Evolutionary conservation across 1,140 invertebrate genomes (phyloP).

Genomic region (Papilio machaon): DNA sequence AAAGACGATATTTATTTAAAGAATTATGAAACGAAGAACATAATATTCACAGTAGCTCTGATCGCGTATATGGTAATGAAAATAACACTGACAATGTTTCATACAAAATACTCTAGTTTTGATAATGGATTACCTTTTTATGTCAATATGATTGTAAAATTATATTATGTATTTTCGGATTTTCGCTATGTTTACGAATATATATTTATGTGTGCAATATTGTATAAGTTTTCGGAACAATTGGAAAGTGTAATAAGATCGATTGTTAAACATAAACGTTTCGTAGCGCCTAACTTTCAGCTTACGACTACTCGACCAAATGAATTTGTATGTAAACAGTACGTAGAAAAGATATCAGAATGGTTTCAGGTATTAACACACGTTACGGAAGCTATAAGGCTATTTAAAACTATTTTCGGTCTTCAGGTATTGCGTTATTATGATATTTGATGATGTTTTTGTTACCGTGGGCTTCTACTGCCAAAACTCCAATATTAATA

Average conservation of each 20-base stretch:
- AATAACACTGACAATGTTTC: not conserved
- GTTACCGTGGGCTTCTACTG: too few relatives aligned
- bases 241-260: slow-evolving; percentile 27
- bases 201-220: not conserved
- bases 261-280: not conserved
- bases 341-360: slow-evolving; percentile 1
- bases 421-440: slow-evolving; percentile 1
- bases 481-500: not conserved
- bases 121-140: not conserved
- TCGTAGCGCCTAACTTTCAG: not conserved
- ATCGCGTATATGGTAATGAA: not conserved
- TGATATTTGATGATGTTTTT: too few relatives aligned
- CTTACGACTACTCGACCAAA: not conserved
- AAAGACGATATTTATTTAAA: slow-evolving; percentile 14
- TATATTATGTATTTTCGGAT: not conserved
- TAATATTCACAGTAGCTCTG: not conserved
- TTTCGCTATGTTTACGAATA: slow-evolving; percentile 17
- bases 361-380: slow-evolving; percentile 1
- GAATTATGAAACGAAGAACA: not conserved
- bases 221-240: slow-evolving; percentile 23
- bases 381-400: slow-evolving; percentile 8
- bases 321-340: not conserved
- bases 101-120: not conserved
- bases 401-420: slow-evolving; percentile 13
- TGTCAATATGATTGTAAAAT: not conserved